A percentile compares a stretch with the other conserved stretches of the same genome.
phyloP scores from a whole-genome alignment of 2,888 invertebrate genomes.

The Drosophila phalerata region DNA sequence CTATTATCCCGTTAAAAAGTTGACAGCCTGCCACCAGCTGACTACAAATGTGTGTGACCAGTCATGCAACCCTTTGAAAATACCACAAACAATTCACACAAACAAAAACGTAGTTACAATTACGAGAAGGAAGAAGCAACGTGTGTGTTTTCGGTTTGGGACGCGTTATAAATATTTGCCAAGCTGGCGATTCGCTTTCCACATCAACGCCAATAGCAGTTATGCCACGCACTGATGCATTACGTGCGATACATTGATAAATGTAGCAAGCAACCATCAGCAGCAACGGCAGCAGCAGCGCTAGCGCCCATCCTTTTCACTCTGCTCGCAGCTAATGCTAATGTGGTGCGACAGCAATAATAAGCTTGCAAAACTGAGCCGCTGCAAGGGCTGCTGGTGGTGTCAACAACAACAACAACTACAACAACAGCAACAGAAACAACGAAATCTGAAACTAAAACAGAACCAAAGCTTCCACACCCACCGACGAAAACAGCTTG shows the following conservation, averaged over 20 bases:
- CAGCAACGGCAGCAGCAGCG: conserved; percentile 23
- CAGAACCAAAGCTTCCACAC: conserved; percentile 61
- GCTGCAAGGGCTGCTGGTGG: conserved; percentile 50
- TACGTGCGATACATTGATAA: conserved; percentile 40
- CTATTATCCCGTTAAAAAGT: no score
- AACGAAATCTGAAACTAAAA: conserved; percentile 29
- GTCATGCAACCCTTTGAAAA: not conserved
- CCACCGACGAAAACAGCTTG: conserved; percentile 57
- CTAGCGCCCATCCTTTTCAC: conserved; percentile 17
- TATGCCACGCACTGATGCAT: conserved; percentile 45
- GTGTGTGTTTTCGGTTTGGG: conserved; percentile 48
- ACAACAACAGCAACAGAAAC: conserved; percentile 21
- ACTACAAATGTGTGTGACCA: conserved; percentile 36
- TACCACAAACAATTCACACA: conserved; percentile 32
- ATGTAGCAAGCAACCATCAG: conserved; percentile 47
- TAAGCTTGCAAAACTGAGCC: conserved; percentile 30
- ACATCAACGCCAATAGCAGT: conserved; percentile 24
- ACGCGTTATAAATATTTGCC: conserved; percentile 29
- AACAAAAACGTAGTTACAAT: conserved; percentile 46
- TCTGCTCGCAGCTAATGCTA: conserved; percentile 26
- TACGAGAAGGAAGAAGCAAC: conserved; percentile 32
- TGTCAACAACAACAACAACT: conserved; percentile 27
- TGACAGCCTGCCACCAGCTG: conserved; percentile 5
- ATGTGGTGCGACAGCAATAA: conserved; percentile 36
- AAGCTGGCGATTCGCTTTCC: conserved; percentile 29